Evolutionary conservation across 2,888 invertebrate species (phyloP).

Genomic region (Sussaba pulchella): DNA sequence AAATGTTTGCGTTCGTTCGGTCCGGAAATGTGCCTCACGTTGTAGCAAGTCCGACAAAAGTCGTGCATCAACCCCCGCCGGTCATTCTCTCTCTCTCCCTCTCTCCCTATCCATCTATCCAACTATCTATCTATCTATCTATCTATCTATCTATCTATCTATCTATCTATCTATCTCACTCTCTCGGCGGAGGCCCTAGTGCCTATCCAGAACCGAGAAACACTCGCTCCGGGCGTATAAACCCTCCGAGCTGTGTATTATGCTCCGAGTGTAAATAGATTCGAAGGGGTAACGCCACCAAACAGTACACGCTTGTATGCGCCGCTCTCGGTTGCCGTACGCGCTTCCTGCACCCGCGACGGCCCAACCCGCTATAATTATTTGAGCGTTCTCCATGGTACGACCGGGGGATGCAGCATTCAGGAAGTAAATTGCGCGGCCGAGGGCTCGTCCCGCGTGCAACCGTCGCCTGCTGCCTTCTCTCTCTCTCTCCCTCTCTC

Average conservation of each 20-base stretch:
- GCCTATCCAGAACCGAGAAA: constrained; percentile 50
- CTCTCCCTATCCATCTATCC: no score
- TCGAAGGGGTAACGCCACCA: constrained; percentile 59
- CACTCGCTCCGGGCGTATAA: constrained; percentile 53
- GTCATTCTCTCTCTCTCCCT: neutral
- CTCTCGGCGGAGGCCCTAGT: constrained; percentile 26
- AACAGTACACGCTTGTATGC: constrained; percentile 49
- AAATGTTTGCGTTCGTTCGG: constrained; percentile 14
- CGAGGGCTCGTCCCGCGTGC: constrained; percentile 20
- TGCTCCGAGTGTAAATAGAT: constrained; percentile 63
- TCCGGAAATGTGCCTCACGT: neutral
- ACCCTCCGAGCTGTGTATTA: constrained; percentile 65
- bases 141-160: no score
- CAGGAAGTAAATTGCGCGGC: constrained; percentile 58
- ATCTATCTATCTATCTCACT: no score
- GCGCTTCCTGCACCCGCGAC: constrained; percentile 39
- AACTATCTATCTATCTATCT: no score
- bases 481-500: constrained; percentile 2
- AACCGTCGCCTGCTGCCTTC: no score
- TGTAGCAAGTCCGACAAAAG: constrained; percentile 18
- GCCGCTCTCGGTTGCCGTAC: neutral
- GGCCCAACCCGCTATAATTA: constrained; percentile 60
- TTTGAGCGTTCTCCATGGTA: constrained; percentile 56
- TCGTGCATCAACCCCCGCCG: neutral
- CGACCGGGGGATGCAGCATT: constrained; percentile 36